Conservation (phyloP, 2,797 vertebrate species). For the Limosa lapponica region DNA sequence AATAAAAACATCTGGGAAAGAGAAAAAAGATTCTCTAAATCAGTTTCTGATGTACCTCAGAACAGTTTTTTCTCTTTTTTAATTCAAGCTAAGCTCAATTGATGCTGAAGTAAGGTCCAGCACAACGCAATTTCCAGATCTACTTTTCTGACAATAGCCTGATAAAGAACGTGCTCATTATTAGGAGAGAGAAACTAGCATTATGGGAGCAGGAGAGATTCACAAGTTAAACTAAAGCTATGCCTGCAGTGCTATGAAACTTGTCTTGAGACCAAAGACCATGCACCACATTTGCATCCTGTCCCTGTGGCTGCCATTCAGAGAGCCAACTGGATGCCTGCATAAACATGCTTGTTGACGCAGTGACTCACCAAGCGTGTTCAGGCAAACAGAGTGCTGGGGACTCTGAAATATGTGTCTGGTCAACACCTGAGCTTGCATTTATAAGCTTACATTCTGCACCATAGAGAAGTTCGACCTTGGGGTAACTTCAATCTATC, state of each 20-base stretch:
- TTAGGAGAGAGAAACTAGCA: not conserved
- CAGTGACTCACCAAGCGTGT: not conserved
- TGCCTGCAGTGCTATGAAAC: not conserved
- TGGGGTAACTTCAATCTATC: constrained; percentile 14
- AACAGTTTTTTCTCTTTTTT: not conserved
- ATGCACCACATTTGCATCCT: not conserved
- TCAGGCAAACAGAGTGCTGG: not conserved
- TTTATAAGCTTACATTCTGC: not conserved
- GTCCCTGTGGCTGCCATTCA: not conserved
- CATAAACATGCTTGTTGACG: constrained; percentile 16
- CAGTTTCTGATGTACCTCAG: not conserved
- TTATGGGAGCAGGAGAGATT: not conserved
- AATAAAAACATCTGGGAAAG: not conserved
- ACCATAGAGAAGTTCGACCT: not conserved
- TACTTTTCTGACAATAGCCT: not conserved
- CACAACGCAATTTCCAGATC: not conserved
- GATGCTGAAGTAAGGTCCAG: not conserved
- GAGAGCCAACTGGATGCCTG: not conserved
- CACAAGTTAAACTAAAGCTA: not conserved
- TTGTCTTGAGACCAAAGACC: not conserved
- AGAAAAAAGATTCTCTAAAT: not conserved
- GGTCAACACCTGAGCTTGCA: constrained; percentile 25
- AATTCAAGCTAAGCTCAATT: not conserved
- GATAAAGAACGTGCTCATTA: not conserved
- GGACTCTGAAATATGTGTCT: not conserved